Conservation (phyloP, 2,888 invertebrate species). For the Luperina nickerlii region DNA sequence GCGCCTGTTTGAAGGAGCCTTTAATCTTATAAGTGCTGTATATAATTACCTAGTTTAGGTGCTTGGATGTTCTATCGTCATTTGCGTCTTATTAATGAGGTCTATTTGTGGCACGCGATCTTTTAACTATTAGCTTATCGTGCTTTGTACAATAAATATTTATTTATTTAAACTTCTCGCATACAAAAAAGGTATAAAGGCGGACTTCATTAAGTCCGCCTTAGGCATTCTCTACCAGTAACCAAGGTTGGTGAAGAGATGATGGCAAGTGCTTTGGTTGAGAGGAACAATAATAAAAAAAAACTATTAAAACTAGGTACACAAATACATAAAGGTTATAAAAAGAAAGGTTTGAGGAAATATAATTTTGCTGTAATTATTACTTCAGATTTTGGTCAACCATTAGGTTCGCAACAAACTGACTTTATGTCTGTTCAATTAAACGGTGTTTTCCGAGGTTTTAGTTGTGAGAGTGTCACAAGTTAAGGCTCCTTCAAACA, state of each 20-base stretch:
- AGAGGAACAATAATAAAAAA: too few relatives aligned
- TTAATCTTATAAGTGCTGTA: constrained; percentile 43
- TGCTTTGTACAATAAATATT: background rate
- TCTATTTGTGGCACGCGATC: constrained; percentile 26
- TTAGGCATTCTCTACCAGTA: too few relatives aligned
- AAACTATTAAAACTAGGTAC: too few relatives aligned
- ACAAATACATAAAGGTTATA: too few relatives aligned
- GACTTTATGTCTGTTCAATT: background rate
- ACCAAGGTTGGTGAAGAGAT: too few relatives aligned
- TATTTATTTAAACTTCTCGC: too few relatives aligned
- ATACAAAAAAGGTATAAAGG: too few relatives aligned
- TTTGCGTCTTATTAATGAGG: constrained; percentile 22
- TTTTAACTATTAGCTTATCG: constrained; percentile 12
- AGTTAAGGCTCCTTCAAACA: too few relatives aligned
- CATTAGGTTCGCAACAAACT: background rate
- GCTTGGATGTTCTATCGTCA: constrained; percentile 5
- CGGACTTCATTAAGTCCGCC: too few relatives aligned
- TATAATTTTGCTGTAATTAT: background rate
- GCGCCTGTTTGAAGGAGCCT: too few relatives aligned
- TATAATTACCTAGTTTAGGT: constrained; percentile 11
- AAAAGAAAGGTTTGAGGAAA: too few relatives aligned
- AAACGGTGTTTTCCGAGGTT: background rate
- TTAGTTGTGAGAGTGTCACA: background rate
- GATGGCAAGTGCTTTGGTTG: too few relatives aligned
- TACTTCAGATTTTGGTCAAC: background rate